Evolutionary conservation across 2,113 vertebrate species (phyloP).

Genomic region (Micronycteris hirsuta): DNA sequence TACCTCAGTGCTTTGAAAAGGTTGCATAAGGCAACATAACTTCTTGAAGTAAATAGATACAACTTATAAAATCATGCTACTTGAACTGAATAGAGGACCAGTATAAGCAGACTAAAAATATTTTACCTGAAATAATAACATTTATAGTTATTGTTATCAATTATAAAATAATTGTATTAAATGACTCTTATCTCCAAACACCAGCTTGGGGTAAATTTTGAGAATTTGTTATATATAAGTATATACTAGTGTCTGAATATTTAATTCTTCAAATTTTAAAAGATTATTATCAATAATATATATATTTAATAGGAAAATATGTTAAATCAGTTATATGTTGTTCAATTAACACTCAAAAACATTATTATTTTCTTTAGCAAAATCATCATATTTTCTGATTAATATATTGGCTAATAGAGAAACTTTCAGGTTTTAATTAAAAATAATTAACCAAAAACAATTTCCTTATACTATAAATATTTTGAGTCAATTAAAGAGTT

Average conservation of each 20-base stretch:
- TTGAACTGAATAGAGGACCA: background rate
- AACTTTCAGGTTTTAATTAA: background rate
- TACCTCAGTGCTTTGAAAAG: background rate
- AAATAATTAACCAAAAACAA: slow-evolving; percentile 10
- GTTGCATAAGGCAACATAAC: background rate
- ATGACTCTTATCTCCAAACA: background rate
- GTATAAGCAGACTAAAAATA: background rate
- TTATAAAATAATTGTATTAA: background rate
- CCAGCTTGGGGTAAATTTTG: background rate
- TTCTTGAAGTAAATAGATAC: background rate
- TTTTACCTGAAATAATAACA: background rate
- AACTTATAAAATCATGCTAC: background rate
- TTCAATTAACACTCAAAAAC: background rate
- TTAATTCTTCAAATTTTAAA: background rate
- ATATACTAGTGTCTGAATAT: background rate
- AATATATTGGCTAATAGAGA: background rate
- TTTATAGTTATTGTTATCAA: background rate
- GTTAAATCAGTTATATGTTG: background rate
- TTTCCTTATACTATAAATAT: background rate
- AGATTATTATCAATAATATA: background rate
- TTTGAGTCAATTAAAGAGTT: background rate
- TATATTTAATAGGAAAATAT: background rate
- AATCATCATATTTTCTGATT: background rate
- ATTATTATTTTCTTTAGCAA: background rate
- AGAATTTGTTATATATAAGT: background rate